These are phyloP conservation scores for Neolamprologus ventralis DNA, from an alignment of 2,113 vertebrate species.

Conservation along the genomic window DNA sequence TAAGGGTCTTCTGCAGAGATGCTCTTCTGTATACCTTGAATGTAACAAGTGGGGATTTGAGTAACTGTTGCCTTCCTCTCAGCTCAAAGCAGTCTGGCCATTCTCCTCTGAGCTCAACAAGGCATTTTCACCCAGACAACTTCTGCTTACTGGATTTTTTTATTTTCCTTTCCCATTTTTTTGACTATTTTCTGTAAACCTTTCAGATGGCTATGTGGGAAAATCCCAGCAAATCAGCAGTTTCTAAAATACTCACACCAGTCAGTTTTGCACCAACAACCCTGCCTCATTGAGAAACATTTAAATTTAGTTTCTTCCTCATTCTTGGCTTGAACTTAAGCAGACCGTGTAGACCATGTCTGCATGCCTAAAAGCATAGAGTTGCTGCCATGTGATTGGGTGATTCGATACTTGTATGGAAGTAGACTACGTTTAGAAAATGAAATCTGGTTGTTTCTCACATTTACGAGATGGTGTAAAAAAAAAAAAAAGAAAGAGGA, in stretches of 20 bases:
- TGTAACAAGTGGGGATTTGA: background rate
- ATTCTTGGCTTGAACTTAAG: background rate
- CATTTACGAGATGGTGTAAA: background rate
- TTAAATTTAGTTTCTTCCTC: background rate
- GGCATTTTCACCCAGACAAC: background rate
- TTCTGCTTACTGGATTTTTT: background rate
- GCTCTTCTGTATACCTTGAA: background rate
- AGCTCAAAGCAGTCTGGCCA: background rate
- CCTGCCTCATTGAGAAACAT: background rate
- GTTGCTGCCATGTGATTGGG: background rate
- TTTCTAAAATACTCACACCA: background rate
- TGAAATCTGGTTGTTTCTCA: background rate
- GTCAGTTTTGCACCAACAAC: background rate
- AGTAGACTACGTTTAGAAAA: background rate
- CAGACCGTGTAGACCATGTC: background rate
- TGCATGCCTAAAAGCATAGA: background rate
- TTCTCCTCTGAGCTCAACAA: background rate
- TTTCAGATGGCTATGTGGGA: background rate
- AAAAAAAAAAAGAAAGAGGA: background rate
- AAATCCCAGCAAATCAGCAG: background rate
- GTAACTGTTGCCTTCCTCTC: background rate
- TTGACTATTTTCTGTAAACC: background rate
- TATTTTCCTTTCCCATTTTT: too few relatives aligned
- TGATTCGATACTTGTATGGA: background rate
- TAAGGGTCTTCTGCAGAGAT: background rate